Percentiles rank a stretch among this genome's conserved stretches.
Conservation (phyloP, 2,113 vertebrate species). For the Leucopsar rothschildi region DNA sequence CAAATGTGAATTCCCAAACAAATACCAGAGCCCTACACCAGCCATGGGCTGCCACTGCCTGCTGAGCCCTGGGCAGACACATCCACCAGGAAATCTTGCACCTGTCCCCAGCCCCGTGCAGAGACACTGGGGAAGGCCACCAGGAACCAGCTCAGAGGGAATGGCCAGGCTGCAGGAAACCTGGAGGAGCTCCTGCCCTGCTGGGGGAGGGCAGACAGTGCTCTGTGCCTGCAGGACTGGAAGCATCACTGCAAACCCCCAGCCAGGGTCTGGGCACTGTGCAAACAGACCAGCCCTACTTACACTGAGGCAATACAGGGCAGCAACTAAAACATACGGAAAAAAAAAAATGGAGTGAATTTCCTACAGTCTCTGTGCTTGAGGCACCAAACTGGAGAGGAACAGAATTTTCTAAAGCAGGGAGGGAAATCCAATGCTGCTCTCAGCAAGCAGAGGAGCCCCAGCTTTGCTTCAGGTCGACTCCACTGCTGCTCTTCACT, state of each 20-base stretch:
- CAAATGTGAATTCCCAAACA: not conserved
- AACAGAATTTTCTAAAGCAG: not conserved
- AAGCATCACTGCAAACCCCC: not conserved
- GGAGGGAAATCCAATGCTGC: not conserved
- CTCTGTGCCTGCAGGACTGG: not conserved
- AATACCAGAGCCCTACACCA: not conserved
- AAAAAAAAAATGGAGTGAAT: not conserved
- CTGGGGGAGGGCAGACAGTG: not conserved
- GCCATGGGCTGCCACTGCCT: not conserved
- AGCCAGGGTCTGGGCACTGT: not conserved
- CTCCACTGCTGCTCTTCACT: not conserved
- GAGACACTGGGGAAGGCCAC: not conserved
- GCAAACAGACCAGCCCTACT: not conserved
- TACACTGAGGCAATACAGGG: not conserved
- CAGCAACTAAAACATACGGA: not conserved
- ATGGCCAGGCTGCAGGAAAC: accelerated
- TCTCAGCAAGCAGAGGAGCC: not conserved
- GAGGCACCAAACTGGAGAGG: not conserved
- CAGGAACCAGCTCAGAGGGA: accelerated
- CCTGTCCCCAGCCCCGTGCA: accelerated
- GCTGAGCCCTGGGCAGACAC: not conserved
- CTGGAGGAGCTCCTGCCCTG: not conserved
- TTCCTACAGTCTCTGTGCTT: not conserved
- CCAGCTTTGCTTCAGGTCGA: not conserved
- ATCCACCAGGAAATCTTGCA: accelerated